Percentiles rank a stretch among this genome's conserved stretches.
Evolutionary conservation across 2,113 vertebrate species (phyloP).

Genomic region (Motacilla alba): DNA sequence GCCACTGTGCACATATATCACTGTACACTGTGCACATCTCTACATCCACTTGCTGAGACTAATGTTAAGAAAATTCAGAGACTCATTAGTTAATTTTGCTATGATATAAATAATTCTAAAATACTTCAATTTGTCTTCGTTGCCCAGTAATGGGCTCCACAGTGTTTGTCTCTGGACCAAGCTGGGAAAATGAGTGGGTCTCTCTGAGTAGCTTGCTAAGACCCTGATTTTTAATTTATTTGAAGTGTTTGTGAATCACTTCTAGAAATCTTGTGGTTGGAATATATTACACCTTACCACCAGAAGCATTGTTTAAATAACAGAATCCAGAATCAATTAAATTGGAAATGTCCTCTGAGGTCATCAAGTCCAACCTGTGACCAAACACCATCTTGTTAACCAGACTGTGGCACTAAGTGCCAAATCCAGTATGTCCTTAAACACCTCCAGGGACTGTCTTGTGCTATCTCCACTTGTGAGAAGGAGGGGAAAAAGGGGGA

Average conservation of each 20-base stretch:
- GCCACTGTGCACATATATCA: not conserved
- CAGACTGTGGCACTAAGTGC: not conserved
- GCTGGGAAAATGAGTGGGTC: not conserved
- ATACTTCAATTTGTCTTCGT: not conserved
- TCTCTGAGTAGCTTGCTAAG: not conserved
- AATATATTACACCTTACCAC: not conserved
- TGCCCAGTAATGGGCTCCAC: not conserved
- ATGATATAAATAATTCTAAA: not conserved
- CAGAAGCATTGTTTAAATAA: not conserved
- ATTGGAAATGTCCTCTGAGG: not conserved
- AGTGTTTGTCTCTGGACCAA: not conserved
- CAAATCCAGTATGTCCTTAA: not conserved
- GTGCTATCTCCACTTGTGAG: not conserved
- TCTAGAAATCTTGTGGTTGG: not conserved
- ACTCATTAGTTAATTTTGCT: not conserved
- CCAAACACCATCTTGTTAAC: not conserved
- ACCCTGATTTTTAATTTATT: not conserved
- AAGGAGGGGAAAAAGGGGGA: rapidly evolving
- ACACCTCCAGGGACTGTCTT: not conserved
- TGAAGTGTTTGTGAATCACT: not conserved
- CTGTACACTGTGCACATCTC: not conserved
- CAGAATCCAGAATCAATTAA: not conserved
- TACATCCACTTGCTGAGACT: not conserved
- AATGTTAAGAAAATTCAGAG: not conserved
- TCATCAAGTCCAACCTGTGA: not conserved